Evolutionary conservation across 92 coral and sea anemone species (phyloP).

Genomic region (Ricordea florida): DNA sequence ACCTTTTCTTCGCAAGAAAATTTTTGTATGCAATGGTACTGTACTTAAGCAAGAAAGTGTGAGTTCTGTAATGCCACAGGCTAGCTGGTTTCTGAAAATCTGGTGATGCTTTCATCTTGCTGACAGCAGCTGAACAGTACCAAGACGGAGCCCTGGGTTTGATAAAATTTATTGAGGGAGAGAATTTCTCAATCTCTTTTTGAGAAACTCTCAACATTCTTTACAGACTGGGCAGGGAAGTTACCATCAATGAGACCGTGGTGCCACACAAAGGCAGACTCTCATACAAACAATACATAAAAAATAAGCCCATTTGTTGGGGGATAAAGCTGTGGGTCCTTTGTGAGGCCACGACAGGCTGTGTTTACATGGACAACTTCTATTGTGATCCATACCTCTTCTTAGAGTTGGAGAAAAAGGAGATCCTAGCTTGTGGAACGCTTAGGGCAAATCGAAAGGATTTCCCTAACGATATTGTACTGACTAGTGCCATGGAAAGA

Average conservation of each 20-base stretch:
- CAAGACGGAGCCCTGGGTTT: constrained; percentile 26
- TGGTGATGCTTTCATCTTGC: constrained; percentile 40
- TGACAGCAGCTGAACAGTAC: not conserved
- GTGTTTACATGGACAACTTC: constrained; percentile 45
- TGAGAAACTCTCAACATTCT: not conserved
- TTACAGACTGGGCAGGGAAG: constrained; percentile 6
- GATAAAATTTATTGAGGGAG: constrained; percentile 42
- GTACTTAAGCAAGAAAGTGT: constrained; percentile 28
- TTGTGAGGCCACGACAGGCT: constrained; percentile 36
- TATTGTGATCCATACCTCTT: constrained; percentile 18
- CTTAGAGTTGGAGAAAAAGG: too few species aligned
- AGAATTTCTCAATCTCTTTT: constrained; percentile 4
- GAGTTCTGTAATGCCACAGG: constrained; percentile 19
- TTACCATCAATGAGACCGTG: constrained; percentile 37
- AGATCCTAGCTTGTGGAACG: constrained; percentile 50
- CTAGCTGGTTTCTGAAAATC: constrained; percentile 34
- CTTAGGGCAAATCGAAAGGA: constrained; percentile 24
- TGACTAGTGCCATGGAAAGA: constrained; percentile 30
- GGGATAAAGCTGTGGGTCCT: constrained; percentile 52
- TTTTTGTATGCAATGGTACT: not conserved
- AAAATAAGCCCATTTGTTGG: constrained; percentile 40
- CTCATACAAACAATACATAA: constrained; percentile 35
- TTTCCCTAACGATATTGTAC: constrained; percentile 30
- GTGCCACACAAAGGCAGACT: constrained; percentile 38
- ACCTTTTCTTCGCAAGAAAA: not conserved